A percentile compares a stretch with the other conserved stretches of the same genome.
These are phyloP conservation scores for Porites evermanni DNA, from an alignment of 92 coral and sea anemone genomes.

Conservation along the genomic window DNA sequence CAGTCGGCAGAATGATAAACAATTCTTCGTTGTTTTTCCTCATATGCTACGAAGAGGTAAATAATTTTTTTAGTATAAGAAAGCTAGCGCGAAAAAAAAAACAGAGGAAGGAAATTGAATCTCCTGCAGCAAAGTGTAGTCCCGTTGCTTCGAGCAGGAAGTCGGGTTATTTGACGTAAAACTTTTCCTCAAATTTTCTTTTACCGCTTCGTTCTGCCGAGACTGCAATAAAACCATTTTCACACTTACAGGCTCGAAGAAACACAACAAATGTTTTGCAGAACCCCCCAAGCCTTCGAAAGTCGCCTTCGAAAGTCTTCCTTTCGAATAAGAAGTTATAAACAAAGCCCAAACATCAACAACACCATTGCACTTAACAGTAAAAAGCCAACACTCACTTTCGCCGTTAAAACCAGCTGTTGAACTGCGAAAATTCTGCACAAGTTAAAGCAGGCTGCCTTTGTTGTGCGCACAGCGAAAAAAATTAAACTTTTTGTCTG, in stretches of 20 bases:
- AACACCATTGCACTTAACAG: background rate
- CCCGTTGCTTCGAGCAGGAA: background rate
- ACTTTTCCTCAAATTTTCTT: background rate
- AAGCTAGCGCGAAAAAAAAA: background rate
- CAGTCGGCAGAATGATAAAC: slow-evolving; percentile 55
- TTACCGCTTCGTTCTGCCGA: background rate
- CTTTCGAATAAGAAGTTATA: slow-evolving; percentile 23
- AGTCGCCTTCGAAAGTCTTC: slow-evolving; percentile 46
- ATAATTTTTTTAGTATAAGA: background rate
- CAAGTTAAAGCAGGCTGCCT: background rate
- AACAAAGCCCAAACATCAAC: slow-evolving; percentile 31
- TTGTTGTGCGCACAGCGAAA: slow-evolving; percentile 4
- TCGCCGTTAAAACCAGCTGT: slow-evolving; percentile 23
- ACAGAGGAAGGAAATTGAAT: background rate
- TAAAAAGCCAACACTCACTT: slow-evolving; percentile 12
- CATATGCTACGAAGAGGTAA: slow-evolving; percentile 10
- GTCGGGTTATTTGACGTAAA: background rate
- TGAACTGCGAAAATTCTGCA: slow-evolving; percentile 9
- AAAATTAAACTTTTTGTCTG: slow-evolving; percentile 12
- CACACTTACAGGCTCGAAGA: background rate
- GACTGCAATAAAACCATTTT: background rate
- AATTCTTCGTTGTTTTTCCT: slow-evolving; percentile 40
- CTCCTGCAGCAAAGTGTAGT: background rate
- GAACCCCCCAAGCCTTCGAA: slow-evolving; percentile 19
- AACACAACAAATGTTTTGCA: background rate